Evolutionary conservation across 2,888 invertebrate species (phyloP).

Genomic region (Apamea monoglypha): DNA sequence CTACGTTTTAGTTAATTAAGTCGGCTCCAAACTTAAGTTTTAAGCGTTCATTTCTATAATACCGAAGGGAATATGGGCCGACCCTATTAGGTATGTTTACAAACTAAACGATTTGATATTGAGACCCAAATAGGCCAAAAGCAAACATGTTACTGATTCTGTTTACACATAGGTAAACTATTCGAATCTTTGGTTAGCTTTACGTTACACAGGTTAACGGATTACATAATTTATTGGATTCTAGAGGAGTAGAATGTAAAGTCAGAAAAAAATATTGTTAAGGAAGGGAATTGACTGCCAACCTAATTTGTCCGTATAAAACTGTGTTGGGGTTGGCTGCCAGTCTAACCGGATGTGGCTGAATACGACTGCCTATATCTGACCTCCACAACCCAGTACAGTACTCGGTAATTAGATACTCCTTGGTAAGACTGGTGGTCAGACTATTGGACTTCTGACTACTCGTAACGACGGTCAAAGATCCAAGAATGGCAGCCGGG

Average conservation of each 20-base stretch:
- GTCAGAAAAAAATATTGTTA: background rate
- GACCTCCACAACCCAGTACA: too few species aligned
- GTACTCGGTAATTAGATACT: too few species aligned
- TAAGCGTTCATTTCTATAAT: slow-evolving; percentile 52
- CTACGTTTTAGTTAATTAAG: slow-evolving; percentile 57
- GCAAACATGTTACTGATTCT: slow-evolving; percentile 57
- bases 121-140: slow-evolving; percentile 41
- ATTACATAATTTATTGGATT: background rate
- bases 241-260: background rate
- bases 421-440: too few species aligned
- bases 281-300: background rate
- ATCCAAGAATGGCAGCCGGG: background rate
- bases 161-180: slow-evolving; percentile 44
- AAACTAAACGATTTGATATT: slow-evolving; percentile 54
- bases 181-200: slow-evolving; percentile 36
- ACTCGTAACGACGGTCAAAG: background rate
- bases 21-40: slow-evolving; percentile 57
- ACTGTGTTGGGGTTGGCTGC: background rate
- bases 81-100: slow-evolving; percentile 51
- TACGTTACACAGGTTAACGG: background rate
- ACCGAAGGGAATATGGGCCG: slow-evolving; percentile 46
- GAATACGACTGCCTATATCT: background rate
- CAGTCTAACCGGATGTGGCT: background rate
- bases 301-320: background rate
- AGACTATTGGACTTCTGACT: too few species aligned